Evolutionary conservation across 2,888 invertebrate species (phyloP), one percentile per base, ranked within the genome.

Genomic region (Drosophila emarginata): DNA sequence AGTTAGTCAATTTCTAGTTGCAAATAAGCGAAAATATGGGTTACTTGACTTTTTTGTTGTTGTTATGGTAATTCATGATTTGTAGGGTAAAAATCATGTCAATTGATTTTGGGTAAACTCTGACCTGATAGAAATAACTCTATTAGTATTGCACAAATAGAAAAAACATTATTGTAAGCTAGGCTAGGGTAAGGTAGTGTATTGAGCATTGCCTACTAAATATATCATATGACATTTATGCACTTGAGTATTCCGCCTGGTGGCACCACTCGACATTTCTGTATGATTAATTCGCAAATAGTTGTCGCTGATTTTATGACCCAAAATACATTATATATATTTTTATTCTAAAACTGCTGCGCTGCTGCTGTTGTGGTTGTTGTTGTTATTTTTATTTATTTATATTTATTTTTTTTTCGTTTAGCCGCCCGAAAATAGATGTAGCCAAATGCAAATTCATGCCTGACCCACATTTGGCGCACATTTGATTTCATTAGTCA

Each of bases 401-500:
- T n/a, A n/a, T n/a, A n/a, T n/a, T n/a, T n/a, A n/a, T 36, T 56
- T 3, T 36, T 18, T 21, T 53, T 28, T 32, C 28, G 28, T 14
- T 45, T 28, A 26, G 51, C 62, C 72, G 73, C 72, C 77, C 78
- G 39, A 81, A 83, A 83, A 83, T 86, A 83, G 86, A 80, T 59
- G 64, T 71, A 72, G 65, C 65, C 85, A 84, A 87, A 71, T 67
- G 73, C 71, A 73, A 73, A 84, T 84, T 85, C 85, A 87, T 87
- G 84, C 77, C 84, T 84, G 84, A 85, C 84, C 87, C 85, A 87
- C 87, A 76, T 84, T 81, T 52, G 54, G 69, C 59, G 64, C 77
- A 75, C 79, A 79, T 80, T 75, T 77, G 78, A 72, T 76, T 72
- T 80, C 72, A 87, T 87, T 87, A 84, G 84, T 87, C 84, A 84